These are phyloP conservation scores for Henicopernis longicauda DNA, from an alignment of 2,113 vertebrate genomes.

Conservation along the genomic window DNA sequence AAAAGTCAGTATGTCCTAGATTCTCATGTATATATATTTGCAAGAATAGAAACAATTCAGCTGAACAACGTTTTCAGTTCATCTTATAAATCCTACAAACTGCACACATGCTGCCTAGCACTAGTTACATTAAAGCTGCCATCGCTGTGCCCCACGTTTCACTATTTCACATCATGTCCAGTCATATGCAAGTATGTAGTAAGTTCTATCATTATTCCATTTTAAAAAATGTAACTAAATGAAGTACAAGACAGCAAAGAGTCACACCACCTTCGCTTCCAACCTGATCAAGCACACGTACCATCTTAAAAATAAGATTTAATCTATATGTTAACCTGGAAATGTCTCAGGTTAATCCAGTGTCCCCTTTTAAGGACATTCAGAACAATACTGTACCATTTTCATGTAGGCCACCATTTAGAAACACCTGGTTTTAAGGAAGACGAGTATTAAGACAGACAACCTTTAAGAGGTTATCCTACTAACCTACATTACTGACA, in stretches of 20 bases:
- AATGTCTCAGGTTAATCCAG: background rate
- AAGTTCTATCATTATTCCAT: fast-evolving
- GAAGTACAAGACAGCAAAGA: background rate
- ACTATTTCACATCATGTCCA: background rate
- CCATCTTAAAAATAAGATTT: background rate
- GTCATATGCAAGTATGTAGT: background rate
- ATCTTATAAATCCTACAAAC: background rate
- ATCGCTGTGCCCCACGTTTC: fast-evolving
- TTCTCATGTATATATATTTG: background rate
- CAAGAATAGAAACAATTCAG: background rate
- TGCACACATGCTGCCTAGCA: background rate
- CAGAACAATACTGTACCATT: background rate
- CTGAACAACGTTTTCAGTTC: background rate
- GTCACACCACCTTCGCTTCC: background rate
- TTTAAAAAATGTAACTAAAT: background rate
- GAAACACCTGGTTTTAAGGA: background rate
- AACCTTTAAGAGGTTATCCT: conserved; percentile 5
- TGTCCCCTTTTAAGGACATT: background rate
- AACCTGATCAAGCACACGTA: background rate
- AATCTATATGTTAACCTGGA: background rate
- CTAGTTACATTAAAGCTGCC: background rate
- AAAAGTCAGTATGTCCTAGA: background rate
- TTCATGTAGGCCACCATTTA: background rate
- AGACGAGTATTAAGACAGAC: background rate
- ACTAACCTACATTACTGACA: conserved; percentile 52